Evolutionary conservation across 2,113 vertebrate genomes (phyloP).

Genomic region (Acrocephalus arundinaceus): DNA sequence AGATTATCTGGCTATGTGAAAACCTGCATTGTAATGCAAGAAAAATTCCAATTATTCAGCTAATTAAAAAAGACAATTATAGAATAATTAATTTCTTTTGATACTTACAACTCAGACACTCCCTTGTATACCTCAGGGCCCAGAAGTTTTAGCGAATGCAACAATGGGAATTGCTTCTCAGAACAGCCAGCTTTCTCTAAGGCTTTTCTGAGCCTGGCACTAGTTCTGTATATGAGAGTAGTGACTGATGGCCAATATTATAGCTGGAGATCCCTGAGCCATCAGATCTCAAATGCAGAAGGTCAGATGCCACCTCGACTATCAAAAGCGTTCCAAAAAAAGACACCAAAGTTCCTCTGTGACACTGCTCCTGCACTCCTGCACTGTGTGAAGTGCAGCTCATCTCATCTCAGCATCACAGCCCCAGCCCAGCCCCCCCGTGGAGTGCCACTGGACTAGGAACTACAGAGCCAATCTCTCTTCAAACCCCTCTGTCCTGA

Average conservation of each 20-base stretch:
- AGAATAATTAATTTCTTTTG: conserved; percentile 67
- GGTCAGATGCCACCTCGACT: conserved; percentile 25
- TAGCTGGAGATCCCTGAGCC: not conserved
- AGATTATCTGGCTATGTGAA: not conserved
- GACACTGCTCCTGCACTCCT: not conserved
- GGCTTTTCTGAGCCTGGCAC: not conserved
- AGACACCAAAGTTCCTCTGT: conserved; percentile 19
- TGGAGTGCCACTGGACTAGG: not conserved
- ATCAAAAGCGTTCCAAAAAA: conserved; percentile 57
- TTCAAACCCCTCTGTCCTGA: not conserved
- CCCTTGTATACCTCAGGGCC: conserved; percentile 35
- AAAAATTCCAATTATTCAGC: conserved; percentile 48
- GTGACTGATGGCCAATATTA: not conserved
- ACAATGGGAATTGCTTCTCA: conserved; percentile 22
- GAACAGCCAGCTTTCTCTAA: not conserved
- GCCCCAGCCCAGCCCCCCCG: not conserved
- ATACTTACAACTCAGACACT: conserved; percentile 62
- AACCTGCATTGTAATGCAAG: not conserved
- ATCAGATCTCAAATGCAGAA: conserved; percentile 10
- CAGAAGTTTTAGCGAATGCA: not conserved
- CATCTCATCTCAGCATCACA: not conserved
- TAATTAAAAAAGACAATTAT: conserved; percentile 61
- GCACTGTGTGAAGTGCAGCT: not conserved
- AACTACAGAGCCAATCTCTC: not conserved
- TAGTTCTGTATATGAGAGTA: not conserved